Conservation (phyloP, 2,888 invertebrate genomes). For the Caenorhabditis parvicauda region DNA sequence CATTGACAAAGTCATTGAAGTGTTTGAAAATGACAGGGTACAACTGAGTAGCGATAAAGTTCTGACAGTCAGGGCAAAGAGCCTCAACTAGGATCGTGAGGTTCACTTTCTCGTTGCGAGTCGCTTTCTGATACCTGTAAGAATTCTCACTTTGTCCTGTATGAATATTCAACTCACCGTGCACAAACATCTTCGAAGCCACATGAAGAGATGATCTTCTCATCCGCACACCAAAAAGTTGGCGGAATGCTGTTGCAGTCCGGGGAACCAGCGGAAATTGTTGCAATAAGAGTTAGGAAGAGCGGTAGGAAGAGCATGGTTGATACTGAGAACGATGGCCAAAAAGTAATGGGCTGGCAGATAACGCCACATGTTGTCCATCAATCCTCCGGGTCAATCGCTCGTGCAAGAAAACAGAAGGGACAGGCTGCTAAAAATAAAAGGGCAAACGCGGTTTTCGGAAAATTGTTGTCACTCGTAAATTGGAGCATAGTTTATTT, state of each 20-base stretch:
- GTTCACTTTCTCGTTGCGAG: constrained; percentile 37
- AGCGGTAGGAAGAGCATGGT: too few species aligned
- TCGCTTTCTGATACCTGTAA: constrained; percentile 24
- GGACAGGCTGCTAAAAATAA: too few species aligned
- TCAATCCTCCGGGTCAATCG: too few species aligned
- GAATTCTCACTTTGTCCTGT: background rate
- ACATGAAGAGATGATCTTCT: constrained; percentile 36
- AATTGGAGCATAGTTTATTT: too few species aligned
- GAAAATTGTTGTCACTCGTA: too few species aligned
- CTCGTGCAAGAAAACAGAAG: too few species aligned
- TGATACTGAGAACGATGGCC: too few species aligned
- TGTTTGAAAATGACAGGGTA: constrained; percentile 45
- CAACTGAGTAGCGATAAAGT: constrained; percentile 43
- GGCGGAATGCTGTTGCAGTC: constrained; percentile 40
- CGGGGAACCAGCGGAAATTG: too few species aligned
- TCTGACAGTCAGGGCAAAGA: constrained; percentile 54
- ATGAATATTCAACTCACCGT: constrained; percentile 22
- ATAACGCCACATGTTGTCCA: too few species aligned
- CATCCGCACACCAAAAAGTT: constrained; percentile 42
- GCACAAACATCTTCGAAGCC: constrained; percentile 36
- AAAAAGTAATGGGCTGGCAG: too few species aligned
- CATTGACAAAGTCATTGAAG: constrained; percentile 45
- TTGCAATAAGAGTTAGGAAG: too few species aligned
- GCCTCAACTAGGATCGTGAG: constrained; percentile 46
- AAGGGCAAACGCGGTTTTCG: too few species aligned